Base-by-base conservation (phyloP, 2,888 invertebrate genomes). In the Endotricha flammealis region DNA sequence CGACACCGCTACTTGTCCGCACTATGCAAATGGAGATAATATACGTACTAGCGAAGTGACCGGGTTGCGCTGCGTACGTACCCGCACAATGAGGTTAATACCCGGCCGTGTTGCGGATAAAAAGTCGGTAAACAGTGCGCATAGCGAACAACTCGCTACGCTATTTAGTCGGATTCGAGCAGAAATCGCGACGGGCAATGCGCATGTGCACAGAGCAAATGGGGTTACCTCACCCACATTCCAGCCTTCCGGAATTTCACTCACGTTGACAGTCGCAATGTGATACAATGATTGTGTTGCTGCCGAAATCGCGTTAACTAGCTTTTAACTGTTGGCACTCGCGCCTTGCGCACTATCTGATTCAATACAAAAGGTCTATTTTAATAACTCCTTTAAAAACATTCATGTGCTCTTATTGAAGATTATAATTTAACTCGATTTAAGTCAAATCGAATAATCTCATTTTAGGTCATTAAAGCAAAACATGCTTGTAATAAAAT, bases 1-100 rank as follows among this genome's bases (percentile, higher is more conserved):
- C 64, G 63, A 72, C 74, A 76, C 77, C 74, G 79, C 76, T 77
- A 80, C 68, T 79, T 73, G 75, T 75, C 71, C 71, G 73, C 68
- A 61, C 76, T 78, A 82, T 80, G 82, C 78, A 82, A 82, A 83
- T 80, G 72, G 63, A 76, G 72, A 79, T 78, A 79, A 78, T 78
- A 72, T 59, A 72, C 73, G 70, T 72, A 64, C 75, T 66, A 71
- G 71, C 76, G 66, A 73, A 78, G 73, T 80, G 79, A 81, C 81
- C 81, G 78, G 76, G 78, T 81, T 79, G 79, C 65, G 66, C 63
- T 71, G 64, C 59, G 64, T 69, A 64, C 59, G 64, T 69, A 72
- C 66, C 68, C 68, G 63, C 66, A 72, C 72, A 77, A 76, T 67
- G 74, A 73, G 74, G 75, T 72, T 77, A 75, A 63, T 60, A 73